Evolutionary conservation across 2,113 vertebrate genomes (phyloP).

Genomic region (Oophaga pumilio): DNA sequence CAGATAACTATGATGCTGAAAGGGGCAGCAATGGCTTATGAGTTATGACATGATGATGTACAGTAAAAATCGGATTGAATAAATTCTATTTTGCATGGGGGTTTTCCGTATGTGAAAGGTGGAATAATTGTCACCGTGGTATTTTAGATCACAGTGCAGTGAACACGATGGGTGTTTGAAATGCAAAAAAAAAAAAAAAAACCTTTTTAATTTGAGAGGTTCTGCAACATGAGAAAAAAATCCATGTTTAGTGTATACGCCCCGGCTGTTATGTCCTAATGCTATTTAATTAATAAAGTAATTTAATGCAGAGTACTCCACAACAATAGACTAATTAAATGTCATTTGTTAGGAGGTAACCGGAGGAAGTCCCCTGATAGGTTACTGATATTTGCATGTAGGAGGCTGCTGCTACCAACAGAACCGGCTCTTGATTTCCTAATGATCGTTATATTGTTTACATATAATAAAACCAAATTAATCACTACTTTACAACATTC

Average conservation of each 20-base stretch:
- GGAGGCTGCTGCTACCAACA: slow-evolving; percentile 33
- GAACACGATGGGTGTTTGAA: not conserved
- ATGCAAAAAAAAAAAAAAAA: not conserved
- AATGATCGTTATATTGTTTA: slow-evolving; percentile 48
- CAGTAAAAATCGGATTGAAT: too few relatives aligned
- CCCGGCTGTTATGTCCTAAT: slow-evolving; percentile 43
- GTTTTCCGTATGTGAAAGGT: not conserved
- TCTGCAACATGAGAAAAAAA: slow-evolving; percentile 39
- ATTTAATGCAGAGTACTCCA: slow-evolving; percentile 49
- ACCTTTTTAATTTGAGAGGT: slow-evolving; percentile 17
- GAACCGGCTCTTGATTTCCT: slow-evolving; percentile 8
- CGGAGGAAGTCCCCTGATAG: slow-evolving; percentile 14
- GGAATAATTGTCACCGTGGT: not conserved
- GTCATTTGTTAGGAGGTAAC: slow-evolving; percentile 45
- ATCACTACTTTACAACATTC: slow-evolving; percentile 45
- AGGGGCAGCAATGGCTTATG: too few relatives aligned
- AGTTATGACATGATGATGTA: too few relatives aligned
- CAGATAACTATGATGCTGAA: too few relatives aligned
- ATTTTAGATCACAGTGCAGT: not conserved
- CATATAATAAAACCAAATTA: slow-evolving; percentile 20
- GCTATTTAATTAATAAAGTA: slow-evolving; percentile 56
- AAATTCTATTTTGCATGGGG: too few relatives aligned
- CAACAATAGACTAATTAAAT: slow-evolving; percentile 43
- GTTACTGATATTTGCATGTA: slow-evolving; percentile 40
- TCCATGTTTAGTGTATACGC: not conserved